Evolutionary conservation across 1,140 invertebrate species (phyloP).

Genomic region (Lepidostoma basale): DNA sequence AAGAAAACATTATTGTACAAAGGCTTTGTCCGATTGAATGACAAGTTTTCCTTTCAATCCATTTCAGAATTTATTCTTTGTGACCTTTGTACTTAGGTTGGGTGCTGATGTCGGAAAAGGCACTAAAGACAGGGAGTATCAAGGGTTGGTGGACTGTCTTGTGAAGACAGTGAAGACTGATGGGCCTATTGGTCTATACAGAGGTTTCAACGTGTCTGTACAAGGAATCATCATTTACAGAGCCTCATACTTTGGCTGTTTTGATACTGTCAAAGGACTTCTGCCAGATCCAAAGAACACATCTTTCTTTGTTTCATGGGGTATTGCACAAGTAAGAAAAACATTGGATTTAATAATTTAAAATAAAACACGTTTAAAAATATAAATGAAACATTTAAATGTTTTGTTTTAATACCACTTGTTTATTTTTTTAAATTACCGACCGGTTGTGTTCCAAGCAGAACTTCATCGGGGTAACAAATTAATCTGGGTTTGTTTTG

Average conservation of each 20-base stretch:
- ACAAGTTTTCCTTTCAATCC: no score
- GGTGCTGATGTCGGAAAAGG: slow-evolving; percentile 85
- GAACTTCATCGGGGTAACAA: no score
- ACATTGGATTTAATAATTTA: no score
- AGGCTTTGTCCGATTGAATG: no score
- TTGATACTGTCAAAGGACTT: slow-evolving; percentile 89
- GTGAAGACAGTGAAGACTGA: slow-evolving; percentile 87
- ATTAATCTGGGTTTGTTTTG: no score
- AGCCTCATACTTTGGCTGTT: slow-evolving; percentile 94
- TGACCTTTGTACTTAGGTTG: slow-evolving; percentile 63
- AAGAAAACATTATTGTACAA: no score
- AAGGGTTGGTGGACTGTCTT: slow-evolving; percentile 85
- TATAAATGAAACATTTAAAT: no score
- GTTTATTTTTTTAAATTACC: no score
- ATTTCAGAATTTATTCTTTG: no score
- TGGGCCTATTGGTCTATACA: slow-evolving; percentile 84
- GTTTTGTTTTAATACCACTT: no score
- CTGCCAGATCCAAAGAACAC: slow-evolving; percentile 85
- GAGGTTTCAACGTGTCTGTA: slow-evolving; percentile 92
- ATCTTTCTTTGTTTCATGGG: slow-evolving; percentile 82
- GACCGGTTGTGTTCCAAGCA: no score
- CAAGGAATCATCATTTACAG: slow-evolving; percentile 90
- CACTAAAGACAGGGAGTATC: slow-evolving; percentile 81
- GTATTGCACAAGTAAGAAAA: slow-evolving; percentile 79
- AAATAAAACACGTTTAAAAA: no score